These are phyloP conservation scores for Taeniopygia guttata DNA, from an alignment of 2,797 vertebrate species.

Conservation along the genomic window DNA sequence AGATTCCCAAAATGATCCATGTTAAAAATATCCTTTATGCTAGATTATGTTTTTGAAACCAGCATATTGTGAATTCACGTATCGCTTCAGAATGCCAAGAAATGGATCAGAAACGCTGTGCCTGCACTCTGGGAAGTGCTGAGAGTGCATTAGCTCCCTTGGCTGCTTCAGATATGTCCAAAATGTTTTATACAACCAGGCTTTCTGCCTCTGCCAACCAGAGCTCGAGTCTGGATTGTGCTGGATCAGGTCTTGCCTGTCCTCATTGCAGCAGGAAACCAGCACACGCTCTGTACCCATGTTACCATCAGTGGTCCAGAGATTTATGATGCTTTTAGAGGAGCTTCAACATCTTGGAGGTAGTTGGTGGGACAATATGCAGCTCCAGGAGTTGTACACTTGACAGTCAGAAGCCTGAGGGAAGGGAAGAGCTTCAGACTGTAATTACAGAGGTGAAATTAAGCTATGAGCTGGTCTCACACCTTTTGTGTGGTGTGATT, in stretches of 20 bases:
- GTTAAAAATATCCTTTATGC: conserved; percentile 28
- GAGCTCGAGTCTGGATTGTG: not conserved
- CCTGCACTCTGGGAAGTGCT: conserved; percentile 18
- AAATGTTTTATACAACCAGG: not conserved
- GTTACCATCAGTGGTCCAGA: not conserved
- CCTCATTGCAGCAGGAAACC: not conserved
- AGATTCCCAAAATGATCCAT: not conserved
- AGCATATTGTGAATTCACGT: not conserved
- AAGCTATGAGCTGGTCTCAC: rapidly evolving
- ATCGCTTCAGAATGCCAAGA: not conserved
- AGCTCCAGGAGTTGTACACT: not conserved
- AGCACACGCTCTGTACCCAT: rapidly evolving
- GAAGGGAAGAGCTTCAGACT: not conserved
- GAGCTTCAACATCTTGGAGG: not conserved
- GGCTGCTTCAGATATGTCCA: not conserved
- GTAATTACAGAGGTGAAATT: not conserved
- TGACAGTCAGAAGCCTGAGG: not conserved
- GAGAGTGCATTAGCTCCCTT: conserved; percentile 14
- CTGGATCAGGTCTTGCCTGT: not conserved
- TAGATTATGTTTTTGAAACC: conserved; percentile 13
- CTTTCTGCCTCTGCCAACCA: not conserved
- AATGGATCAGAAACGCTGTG: not conserved
- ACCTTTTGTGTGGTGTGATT: not conserved
- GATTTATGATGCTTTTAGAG: not conserved
- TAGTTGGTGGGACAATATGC: not conserved